phyloP scores from a whole-genome alignment of 1,140 invertebrate species.

The Phenacoccus solenopsis region DNA sequence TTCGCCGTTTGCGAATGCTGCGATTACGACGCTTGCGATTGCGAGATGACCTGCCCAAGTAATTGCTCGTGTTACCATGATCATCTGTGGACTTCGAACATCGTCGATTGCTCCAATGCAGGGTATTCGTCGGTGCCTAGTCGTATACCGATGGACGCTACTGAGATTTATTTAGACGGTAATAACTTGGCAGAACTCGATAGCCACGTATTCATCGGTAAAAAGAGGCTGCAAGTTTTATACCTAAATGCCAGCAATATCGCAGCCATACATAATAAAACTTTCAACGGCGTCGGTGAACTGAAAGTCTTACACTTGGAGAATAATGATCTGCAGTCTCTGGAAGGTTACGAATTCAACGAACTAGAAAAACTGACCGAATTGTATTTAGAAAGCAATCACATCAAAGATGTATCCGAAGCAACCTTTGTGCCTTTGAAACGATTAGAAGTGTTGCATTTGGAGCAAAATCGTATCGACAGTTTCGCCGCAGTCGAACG shows the following conservation, averaged over 20 bases:
- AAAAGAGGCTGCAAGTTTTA: conserved; percentile 72
- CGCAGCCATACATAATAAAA: conserved; percentile 71
- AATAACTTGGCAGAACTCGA: conserved; percentile 75
- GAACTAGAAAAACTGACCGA: conserved; percentile 65
- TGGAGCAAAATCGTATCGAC: conserved; percentile 67
- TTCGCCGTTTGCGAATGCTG: conserved; percentile 87
- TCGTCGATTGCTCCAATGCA: conserved; percentile 78
- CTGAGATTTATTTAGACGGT: conserved; percentile 82
- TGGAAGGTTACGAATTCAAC: conserved; percentile 72
- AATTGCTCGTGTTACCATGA: conserved; percentile 92
- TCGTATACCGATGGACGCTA: conserved; percentile 85
- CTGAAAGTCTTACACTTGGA: conserved; percentile 70
- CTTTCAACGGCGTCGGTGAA: conserved; percentile 70
- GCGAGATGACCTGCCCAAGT: conserved; percentile 86
- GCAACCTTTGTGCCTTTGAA: conserved; percentile 67
- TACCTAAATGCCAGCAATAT: conserved; percentile 82
- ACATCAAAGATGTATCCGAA: conserved; percentile 69
- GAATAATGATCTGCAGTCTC: conserved; percentile 64
- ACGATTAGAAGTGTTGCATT: conserved; percentile 66
- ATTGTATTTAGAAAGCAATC: conserved; percentile 76
- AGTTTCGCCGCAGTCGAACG: conserved; percentile 38
- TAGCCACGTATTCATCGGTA: conserved; percentile 80
- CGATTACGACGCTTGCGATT: conserved; percentile 89
- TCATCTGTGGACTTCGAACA: conserved; percentile 83
- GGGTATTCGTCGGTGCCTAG: conserved; percentile 67